Evolutionary conservation across 1,140 invertebrate species (phyloP).

Genomic region (Gryllus bimaculatus): DNA sequence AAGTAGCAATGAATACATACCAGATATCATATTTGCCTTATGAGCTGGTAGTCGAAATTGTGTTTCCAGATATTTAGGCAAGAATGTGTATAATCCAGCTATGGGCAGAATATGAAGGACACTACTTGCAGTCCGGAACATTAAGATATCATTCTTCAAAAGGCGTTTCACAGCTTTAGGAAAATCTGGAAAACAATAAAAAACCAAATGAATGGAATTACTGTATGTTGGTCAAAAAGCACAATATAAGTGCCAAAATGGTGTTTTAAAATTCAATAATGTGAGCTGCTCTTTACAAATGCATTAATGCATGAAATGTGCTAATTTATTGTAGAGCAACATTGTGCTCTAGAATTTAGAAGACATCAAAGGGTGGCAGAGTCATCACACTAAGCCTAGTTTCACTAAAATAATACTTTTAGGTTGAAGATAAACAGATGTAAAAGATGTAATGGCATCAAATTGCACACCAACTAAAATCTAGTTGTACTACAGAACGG

Average conservation of each 20-base stretch:
- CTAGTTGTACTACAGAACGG: no score
- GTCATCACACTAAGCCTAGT: no score
- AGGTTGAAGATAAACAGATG: no score
- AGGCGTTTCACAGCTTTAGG: slow-evolving; percentile 76
- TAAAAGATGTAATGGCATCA: no score
- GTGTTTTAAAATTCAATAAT: not conserved
- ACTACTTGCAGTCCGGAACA: slow-evolving; percentile 78
- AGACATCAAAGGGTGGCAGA: no score
- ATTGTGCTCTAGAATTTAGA: no score
- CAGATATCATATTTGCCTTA: slow-evolving; percentile 83
- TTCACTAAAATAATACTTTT: no score
- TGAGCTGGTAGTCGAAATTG: slow-evolving; percentile 82
- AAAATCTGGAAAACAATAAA: slow-evolving; percentile 53
- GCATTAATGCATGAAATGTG: no score
- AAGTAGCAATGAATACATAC: slow-evolving; percentile 35
- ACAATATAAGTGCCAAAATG: not conserved
- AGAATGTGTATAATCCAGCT: slow-evolving; percentile 82
- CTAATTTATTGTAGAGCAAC: no score
- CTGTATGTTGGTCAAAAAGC: not conserved
- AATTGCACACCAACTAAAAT: no score
- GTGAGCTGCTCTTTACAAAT: no score
- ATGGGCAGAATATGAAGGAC: slow-evolving; percentile 85
- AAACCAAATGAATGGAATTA: no score
- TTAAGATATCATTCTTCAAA: slow-evolving; percentile 79
- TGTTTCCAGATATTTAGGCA: slow-evolving; percentile 87